Evolutionary conservation across 2,113 vertebrate species (phyloP).

Genomic region (Puntigrus tetrazona): DNA sequence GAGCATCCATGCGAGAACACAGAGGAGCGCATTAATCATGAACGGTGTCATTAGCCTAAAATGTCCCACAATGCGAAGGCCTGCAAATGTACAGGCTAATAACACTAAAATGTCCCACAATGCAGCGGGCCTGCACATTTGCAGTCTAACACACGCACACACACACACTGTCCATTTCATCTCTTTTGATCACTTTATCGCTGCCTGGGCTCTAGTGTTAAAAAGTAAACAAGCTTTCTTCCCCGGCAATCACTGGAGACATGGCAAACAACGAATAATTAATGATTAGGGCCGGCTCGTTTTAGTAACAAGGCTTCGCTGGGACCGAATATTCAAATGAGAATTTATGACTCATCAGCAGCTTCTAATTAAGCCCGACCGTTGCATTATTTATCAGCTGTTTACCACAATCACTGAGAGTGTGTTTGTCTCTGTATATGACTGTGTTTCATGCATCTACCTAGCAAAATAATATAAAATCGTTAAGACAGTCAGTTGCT

Average conservation of each 20-base stretch:
- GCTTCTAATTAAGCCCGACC: slow-evolving; percentile 34
- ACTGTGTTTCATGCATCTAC: neutral
- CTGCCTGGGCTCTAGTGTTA: slow-evolving; percentile 54
- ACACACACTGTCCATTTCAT: slow-evolving; percentile 20
- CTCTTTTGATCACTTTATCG: slow-evolving; percentile 45
- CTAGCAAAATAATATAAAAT: neutral
- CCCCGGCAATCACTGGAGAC: slow-evolving; percentile 31
- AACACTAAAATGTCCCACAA: slow-evolving; percentile 16
- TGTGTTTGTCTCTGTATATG: slow-evolving; percentile 17
- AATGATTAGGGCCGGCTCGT: slow-evolving; percentile 33
- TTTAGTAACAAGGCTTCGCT: slow-evolving; percentile 44
- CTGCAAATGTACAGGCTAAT: slow-evolving; percentile 4
- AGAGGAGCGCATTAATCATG: slow-evolving; percentile 33
- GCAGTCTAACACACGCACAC: slow-evolving; percentile 29
- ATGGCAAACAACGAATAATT: slow-evolving; percentile 48
- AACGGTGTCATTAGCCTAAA: slow-evolving; percentile 42
- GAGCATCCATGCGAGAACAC: neutral
- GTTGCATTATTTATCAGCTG: slow-evolving; percentile 50
- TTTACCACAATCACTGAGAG: slow-evolving; percentile 44
- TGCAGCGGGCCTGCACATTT: slow-evolving; percentile 9
- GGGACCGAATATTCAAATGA: slow-evolving; percentile 49
- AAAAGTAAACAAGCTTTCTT: slow-evolving; percentile 54
- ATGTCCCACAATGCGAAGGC: slow-evolving; percentile 10
- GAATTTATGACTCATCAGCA: slow-evolving; percentile 53
- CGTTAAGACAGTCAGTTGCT: neutral